Evolutionary conservation across 1,140 invertebrate species (phyloP).

Genomic region (Drusus annulatus): DNA sequence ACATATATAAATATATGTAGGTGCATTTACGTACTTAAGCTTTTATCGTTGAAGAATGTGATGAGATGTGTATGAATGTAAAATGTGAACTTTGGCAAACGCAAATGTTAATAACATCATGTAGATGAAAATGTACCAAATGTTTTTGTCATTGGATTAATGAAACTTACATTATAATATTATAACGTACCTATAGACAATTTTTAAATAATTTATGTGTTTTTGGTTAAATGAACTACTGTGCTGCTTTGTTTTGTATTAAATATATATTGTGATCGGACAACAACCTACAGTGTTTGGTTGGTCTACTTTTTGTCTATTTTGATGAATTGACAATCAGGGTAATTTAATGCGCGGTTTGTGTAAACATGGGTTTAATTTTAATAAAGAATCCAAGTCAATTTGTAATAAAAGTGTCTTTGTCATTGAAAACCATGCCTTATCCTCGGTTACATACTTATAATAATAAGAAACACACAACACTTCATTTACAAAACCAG

Average conservation of each 20-base stretch:
- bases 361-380: neutral
- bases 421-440: neutral
- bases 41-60: neutral
- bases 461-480: neutral
- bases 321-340: conserved; percentile 4
- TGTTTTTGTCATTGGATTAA: neutral
- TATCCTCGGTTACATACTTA: neutral
- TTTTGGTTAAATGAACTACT: too few relatives aligned
- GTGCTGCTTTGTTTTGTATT: too few relatives aligned
- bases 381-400: conserved; percentile 1
- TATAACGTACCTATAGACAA: too few relatives aligned
- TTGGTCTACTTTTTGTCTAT: neutral
- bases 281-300: neutral
- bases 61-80: neutral
- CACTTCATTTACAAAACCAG: neutral
- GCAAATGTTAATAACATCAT: neutral
- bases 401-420: neutral
- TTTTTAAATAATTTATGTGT: too few relatives aligned
- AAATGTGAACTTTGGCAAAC: too few relatives aligned
- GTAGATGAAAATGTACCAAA: neutral
- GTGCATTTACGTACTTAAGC: conserved; percentile 15
- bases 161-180: too few relatives aligned
- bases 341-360: neutral
- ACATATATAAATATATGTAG: neutral
- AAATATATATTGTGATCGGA: too few relatives aligned